Percentiles rank a stretch among this genome's conserved stretches.
phyloP scores from a whole-genome alignment of 2,797 vertebrate species.

The Danio kyathit region DNA sequence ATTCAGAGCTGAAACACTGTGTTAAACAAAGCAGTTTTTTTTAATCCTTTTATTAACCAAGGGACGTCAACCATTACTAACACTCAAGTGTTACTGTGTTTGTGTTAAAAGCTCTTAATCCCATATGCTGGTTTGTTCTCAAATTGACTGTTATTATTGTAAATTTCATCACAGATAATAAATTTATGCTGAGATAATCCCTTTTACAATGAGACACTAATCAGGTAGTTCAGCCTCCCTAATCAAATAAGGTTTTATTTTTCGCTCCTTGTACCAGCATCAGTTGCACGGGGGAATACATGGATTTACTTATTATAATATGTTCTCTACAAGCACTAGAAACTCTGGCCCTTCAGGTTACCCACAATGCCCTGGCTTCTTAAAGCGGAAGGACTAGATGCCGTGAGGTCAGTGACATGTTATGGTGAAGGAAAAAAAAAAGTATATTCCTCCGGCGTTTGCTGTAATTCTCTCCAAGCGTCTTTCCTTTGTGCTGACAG shows the following conservation, averaged over 20 bases:
- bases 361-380: constrained; percentile 24
- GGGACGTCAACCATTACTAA: constrained; percentile 28
- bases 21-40: neutral
- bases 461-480: constrained; percentile 39
- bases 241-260: constrained; percentile 39
- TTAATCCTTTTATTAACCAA: constrained; percentile 35
- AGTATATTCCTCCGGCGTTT: constrained; percentile 16
- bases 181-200: constrained; percentile 40
- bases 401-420: constrained; percentile 22
- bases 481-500: constrained; percentile 20
- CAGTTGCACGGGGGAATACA: constrained; percentile 25
- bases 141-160: constrained; percentile 47
- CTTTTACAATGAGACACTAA: constrained; percentile 34
- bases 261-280: constrained; percentile 5
- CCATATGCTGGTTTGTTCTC: constrained; percentile 38
- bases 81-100: constrained; percentile 27
- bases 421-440: constrained; percentile 8
- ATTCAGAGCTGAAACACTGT: constrained; percentile 1
- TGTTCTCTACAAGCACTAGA: constrained; percentile 14
- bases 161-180: constrained; percentile 47
- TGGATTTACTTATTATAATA: constrained; percentile 15
- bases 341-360: constrained; percentile 3
- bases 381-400: constrained; percentile 24
- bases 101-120: constrained; percentile 44
- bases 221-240: constrained; percentile 47